phyloP scores from a whole-genome alignment of 2,113 vertebrate genomes.

The Sardina pilchardus region DNA sequence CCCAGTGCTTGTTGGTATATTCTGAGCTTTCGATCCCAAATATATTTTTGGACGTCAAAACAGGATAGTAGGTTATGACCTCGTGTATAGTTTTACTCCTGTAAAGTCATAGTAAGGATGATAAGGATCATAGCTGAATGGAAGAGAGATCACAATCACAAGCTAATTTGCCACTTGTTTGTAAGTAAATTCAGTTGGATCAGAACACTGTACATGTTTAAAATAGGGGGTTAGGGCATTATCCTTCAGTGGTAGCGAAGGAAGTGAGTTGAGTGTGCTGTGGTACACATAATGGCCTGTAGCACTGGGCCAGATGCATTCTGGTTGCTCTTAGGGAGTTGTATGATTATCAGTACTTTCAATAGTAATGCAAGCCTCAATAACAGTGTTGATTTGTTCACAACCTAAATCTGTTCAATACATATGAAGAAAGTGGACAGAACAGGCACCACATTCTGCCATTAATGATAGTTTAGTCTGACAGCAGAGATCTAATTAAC shows the following conservation, averaged over 20 bases:
- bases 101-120: constrained; percentile 39
- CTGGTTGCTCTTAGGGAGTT: neutral
- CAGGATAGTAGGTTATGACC: constrained; percentile 75
- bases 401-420: too few relatives aligned
- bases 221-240: neutral
- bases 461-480: too few relatives aligned
- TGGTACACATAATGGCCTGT: too few relatives aligned
- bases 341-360: too few relatives aligned
- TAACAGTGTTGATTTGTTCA: neutral
- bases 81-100: constrained; percentile 73
- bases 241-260: neutral
- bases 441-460: too few relatives aligned
- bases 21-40: constrained; percentile 75
- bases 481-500: too few relatives aligned
- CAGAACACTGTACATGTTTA: neutral
- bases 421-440: too few relatives aligned
- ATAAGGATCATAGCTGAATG: neutral
- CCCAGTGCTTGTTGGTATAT: constrained; percentile 82
- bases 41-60: constrained; percentile 67
- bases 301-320: neutral
- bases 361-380: neutral
- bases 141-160: neutral
- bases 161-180: neutral
- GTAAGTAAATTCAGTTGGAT: neutral
- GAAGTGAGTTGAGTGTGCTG: too few relatives aligned